Conservation (phyloP, 2,888 invertebrate species). For the Ormia ochracea region DNA sequence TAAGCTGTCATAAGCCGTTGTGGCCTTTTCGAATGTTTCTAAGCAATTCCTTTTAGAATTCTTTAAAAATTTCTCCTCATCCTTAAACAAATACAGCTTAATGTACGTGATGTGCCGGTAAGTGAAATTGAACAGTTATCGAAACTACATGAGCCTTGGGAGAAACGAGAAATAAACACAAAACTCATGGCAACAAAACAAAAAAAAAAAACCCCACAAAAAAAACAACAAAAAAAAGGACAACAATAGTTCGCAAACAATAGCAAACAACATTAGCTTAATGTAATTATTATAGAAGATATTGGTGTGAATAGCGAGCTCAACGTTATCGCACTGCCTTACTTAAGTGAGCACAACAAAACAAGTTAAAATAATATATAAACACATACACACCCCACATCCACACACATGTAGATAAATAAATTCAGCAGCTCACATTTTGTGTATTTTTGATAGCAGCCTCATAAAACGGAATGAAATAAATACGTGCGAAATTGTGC, state of each 20-base stretch:
- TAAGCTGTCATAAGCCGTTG: no score
- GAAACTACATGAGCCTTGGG: neutral
- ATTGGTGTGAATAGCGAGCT: neutral
- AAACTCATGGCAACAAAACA: neutral
- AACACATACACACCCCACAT: neutral
- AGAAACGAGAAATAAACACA: neutral
- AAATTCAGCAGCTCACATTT: neutral
- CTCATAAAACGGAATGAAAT: neutral
- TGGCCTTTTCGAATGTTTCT: no score
- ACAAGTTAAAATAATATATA: neutral
- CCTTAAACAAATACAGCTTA: neutral
- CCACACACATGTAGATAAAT: neutral
- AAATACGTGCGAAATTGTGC: neutral
- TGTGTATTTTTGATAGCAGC: neutral
- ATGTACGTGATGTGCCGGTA: neutral
- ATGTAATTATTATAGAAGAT: slow-evolving; percentile 18
- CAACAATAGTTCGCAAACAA: neutral
- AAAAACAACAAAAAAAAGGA: no score
- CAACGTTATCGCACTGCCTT: neutral
- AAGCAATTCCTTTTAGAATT: neutral
- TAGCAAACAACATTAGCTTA: slow-evolving; percentile 12
- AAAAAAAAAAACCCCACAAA: no score
- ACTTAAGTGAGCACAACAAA: neutral
- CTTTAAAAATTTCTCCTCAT: neutral
- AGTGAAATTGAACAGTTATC: neutral